These are phyloP conservation scores for Dryas iulia DNA, from an alignment of 1,140 invertebrate genomes.

Conservation along the genomic window DNA sequence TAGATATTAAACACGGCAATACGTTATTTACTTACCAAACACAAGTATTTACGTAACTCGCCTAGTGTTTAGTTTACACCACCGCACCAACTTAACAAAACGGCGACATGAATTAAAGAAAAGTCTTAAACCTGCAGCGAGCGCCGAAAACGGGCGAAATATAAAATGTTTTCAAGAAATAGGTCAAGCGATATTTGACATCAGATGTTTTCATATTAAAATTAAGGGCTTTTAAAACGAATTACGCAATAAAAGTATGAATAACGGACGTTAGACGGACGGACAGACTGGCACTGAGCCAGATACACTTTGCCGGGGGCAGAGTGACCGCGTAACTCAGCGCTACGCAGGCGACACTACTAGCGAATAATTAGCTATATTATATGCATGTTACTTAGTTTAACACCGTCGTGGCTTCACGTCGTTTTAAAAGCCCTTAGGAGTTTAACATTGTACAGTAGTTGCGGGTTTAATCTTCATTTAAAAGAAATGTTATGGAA, in stretches of 20 bases:
- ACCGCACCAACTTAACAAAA: not conserved
- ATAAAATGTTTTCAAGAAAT: not conserved
- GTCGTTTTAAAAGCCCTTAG: no score
- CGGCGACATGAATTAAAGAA: not conserved
- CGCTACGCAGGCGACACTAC: not conserved
- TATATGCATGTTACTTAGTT: no score
- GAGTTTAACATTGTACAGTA: no score
- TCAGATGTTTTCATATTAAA: slow-evolving; percentile 3
- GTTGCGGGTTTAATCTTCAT: no score
- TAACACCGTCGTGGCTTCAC: no score
- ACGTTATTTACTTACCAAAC: no score
- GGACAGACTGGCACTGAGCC: not conserved
- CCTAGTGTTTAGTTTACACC: not conserved
- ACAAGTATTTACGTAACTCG: not conserved
- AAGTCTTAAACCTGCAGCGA: not conserved
- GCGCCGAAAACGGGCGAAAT: not conserved
- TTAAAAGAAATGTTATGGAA: no score
- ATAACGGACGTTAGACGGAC: not conserved
- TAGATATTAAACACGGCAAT: no score
- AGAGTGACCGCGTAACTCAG: not conserved
- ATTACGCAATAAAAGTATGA: slow-evolving; percentile 2
- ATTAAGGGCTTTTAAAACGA: slow-evolving; percentile 1
- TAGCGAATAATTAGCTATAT: not conserved
- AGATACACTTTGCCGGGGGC: not conserved
- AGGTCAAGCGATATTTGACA: not conserved